phyloP scores from a whole-genome alignment of 2,797 vertebrate genomes.

The Anas bernieri region DNA sequence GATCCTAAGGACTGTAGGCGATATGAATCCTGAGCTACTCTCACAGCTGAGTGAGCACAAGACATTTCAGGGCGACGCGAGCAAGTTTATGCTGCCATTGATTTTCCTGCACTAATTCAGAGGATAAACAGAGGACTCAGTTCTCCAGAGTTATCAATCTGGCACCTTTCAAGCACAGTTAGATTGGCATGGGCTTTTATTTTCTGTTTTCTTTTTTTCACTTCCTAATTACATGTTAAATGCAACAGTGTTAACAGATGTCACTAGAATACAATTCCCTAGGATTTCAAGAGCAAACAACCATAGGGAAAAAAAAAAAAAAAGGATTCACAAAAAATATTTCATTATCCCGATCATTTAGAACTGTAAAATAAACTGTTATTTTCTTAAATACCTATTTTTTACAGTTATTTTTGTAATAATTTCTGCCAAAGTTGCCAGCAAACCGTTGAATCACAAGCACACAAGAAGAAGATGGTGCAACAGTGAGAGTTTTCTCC shows the following conservation, averaged over 20 bases:
- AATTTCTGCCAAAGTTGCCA: constrained; percentile 5
- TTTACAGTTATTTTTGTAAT: constrained; percentile 13
- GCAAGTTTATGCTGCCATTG: constrained; percentile 15
- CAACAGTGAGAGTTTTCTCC: background rate
- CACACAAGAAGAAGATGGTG: background rate
- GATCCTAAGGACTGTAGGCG: fast-evolving
- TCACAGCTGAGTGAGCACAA: background rate
- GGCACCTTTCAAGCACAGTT: constrained; percentile 49
- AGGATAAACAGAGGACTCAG: constrained; percentile 62
- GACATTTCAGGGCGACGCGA: background rate
- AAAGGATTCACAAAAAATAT: constrained; percentile 27
- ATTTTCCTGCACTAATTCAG: constrained; percentile 41
- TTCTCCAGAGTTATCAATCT: constrained; percentile 64
- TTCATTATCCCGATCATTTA: constrained; percentile 1
- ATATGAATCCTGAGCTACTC: background rate
- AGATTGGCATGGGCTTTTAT: constrained; percentile 56
- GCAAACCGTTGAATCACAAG: background rate
- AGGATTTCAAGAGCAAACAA: constrained; percentile 54
- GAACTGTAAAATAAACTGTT: background rate
- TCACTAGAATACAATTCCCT: constrained; percentile 47
- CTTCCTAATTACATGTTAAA: constrained; percentile 61
- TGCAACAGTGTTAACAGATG: constrained; percentile 59
- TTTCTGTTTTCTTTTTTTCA: constrained; percentile 22
- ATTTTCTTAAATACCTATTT: constrained; percentile 21
- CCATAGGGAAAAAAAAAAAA: background rate